phyloP scores from a whole-genome alignment of 2,113 vertebrate species.

The Campylomormyrus numenius region DNA sequence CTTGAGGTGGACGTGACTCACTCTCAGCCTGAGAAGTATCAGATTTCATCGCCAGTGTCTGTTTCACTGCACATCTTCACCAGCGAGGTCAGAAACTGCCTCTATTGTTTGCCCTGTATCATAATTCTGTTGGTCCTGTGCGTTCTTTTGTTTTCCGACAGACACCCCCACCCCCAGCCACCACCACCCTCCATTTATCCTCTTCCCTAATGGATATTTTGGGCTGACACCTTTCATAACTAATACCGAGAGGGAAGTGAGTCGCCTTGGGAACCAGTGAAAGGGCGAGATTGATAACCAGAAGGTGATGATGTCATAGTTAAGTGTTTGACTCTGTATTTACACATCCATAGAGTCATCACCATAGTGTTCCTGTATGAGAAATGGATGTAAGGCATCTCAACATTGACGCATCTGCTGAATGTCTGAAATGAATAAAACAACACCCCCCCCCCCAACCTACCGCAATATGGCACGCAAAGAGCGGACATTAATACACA shows the following conservation, averaged over 20 bases:
- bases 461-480: neutral
- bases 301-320: constrained; percentile 64
- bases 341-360: constrained; percentile 53
- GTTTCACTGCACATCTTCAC: constrained; percentile 33
- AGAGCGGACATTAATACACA: constrained; percentile 57
- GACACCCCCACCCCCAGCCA: constrained; percentile 20
- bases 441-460: neutral
- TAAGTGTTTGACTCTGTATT: constrained; percentile 71
- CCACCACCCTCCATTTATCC: constrained; percentile 35
- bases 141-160: constrained; percentile 54
- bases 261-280: constrained; percentile 46
- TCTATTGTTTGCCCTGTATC: constrained; percentile 52
- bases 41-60: constrained; percentile 34
- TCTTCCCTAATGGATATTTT: constrained; percentile 57
- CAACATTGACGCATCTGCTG: constrained; percentile 58
- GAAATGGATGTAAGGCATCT: constrained; percentile 51
- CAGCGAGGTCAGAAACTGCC: constrained; percentile 39
- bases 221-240: constrained; percentile 42
- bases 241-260: constrained; percentile 35
- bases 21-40: neutral
- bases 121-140: constrained; percentile 48
- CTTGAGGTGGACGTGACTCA: neutral
- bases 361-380: constrained; percentile 45
- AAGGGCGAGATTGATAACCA: constrained; percentile 66
- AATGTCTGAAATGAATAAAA: constrained; percentile 61